Percentiles rank a stretch among this genome's conserved stretches.
phyloP scores from a whole-genome alignment of 2,797 vertebrate genomes.

The Enteromius argenteus region DNA sequence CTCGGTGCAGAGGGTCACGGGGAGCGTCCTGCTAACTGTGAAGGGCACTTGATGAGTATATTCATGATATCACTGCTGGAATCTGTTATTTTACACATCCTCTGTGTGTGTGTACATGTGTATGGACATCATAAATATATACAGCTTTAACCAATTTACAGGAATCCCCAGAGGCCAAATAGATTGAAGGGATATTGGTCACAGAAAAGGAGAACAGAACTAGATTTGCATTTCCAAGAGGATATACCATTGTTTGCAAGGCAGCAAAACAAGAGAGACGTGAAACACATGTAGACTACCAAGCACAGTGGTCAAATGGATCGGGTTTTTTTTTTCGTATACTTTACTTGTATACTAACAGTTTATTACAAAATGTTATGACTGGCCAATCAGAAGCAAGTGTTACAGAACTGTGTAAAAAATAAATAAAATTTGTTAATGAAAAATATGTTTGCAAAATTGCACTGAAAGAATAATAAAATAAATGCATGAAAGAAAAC shows the following conservation, averaged over 20 bases:
- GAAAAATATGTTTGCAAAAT: neutral
- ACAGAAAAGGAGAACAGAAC: constrained; percentile 2
- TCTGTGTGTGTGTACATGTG: neutral
- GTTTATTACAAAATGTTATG: neutral
- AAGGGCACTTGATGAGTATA: constrained; percentile 44
- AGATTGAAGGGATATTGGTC: constrained; percentile 2
- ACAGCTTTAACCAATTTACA: neutral
- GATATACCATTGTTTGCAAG: neutral
- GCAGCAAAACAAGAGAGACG: neutral
- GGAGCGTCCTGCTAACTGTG: constrained; percentile 34
- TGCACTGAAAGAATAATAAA: too few species aligned
- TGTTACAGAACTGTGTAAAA: too few species aligned
- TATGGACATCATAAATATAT: constrained; percentile 11
- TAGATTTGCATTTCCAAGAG: constrained; percentile 8
- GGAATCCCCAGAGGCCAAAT: neutral
- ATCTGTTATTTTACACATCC: constrained; percentile 37
- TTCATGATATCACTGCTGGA: constrained; percentile 45
- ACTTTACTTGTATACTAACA: neutral
- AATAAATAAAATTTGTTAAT: neutral
- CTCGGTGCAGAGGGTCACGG: constrained; percentile 10
- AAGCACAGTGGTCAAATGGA: neutral
- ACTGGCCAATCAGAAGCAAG: neutral
- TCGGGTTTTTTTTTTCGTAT: neutral
- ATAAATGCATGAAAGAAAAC: neutral
- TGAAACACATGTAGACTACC: neutral